Percentiles rank a stretch among this genome's conserved stretches.
These are phyloP conservation scores for Oryzaephilus surinamensis DNA, from an alignment of 1,140 invertebrate species.

Conservation along the genomic window DNA sequence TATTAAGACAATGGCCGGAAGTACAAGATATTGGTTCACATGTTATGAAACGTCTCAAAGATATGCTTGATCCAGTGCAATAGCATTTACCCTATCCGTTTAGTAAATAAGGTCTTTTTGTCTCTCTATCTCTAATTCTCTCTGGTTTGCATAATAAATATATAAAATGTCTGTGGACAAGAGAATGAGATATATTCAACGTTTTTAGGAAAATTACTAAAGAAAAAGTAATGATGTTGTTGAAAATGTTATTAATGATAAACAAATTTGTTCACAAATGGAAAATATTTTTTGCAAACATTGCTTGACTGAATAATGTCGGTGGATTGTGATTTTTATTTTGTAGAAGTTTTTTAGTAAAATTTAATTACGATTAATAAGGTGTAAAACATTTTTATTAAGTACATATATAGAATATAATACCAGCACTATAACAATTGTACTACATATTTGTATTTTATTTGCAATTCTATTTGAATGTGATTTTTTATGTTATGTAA, in stretches of 20 bases:
- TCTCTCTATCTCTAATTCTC: not conserved
- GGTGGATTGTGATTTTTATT: slow-evolving; percentile 14
- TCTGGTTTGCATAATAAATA: not conserved
- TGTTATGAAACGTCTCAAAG: slow-evolving; percentile 55
- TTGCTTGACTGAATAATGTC: slow-evolving; percentile 15
- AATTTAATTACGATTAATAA: not conserved
- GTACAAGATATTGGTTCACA: slow-evolving; percentile 63
- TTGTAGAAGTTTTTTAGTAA: slow-evolving; percentile 9
- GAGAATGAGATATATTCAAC: too few species aligned
- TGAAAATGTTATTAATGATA: not conserved
- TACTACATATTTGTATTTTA: slow-evolving; percentile 1
- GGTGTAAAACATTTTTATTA: too few species aligned
- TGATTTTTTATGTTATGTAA: too few species aligned
- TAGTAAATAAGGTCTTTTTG: slow-evolving; percentile 1
- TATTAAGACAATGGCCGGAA: slow-evolving; percentile 82
- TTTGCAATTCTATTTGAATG: slow-evolving; percentile 2
- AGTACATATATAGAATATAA: too few species aligned
- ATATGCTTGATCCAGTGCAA: slow-evolving; percentile 50
- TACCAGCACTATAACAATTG: too few species aligned
- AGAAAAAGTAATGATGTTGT: not conserved
- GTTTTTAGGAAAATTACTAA: not conserved
- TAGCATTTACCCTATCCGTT: slow-evolving; percentile 38
- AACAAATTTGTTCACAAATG: not conserved
- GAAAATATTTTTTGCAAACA: slow-evolving; percentile 11
- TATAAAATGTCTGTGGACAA: not conserved